A percentile compares a stretch with the other conserved stretches of the same genome.
Evolutionary conservation across 2,888 invertebrate genomes (phyloP).

Genomic region (Salpingus planirostris): DNA sequence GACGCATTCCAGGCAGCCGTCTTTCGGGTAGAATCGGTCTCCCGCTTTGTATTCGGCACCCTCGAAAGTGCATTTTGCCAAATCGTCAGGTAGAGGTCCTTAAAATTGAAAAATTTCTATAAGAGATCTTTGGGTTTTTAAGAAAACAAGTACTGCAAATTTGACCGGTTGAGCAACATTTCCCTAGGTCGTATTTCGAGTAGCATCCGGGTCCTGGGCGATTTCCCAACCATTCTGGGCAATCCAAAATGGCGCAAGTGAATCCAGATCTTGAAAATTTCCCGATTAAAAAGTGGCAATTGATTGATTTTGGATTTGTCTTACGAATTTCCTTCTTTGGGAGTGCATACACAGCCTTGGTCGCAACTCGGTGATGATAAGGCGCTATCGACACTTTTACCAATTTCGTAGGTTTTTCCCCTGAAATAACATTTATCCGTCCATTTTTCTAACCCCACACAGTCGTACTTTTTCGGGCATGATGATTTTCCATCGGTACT

Average conservation of each 20-base stretch:
- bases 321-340: no score
- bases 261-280: slow-evolving; percentile 1
- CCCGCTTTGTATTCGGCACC: neutral
- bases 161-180: slow-evolving; percentile 3
- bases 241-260: slow-evolving; percentile 2
- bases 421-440: neutral
- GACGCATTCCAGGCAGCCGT: no score
- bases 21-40: neutral
- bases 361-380: neutral
- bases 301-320: no score
- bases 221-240: slow-evolving; percentile 2
- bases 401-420: neutral
- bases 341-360: neutral
- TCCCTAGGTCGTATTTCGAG: neutral
- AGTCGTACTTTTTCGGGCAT: neutral
- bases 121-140: no score
- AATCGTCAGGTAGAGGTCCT: no score
- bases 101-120: no score
- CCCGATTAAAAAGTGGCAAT: no score
- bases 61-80: neutral
- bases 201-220: neutral
- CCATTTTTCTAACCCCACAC: neutral
- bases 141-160: slow-evolving; percentile 1
- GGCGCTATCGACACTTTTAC: neutral
- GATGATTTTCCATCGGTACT: neutral